These are phyloP conservation scores for Montipora foliosa DNA, from an alignment of 64 coral and sea anemone species.

Conservation along the genomic window DNA sequence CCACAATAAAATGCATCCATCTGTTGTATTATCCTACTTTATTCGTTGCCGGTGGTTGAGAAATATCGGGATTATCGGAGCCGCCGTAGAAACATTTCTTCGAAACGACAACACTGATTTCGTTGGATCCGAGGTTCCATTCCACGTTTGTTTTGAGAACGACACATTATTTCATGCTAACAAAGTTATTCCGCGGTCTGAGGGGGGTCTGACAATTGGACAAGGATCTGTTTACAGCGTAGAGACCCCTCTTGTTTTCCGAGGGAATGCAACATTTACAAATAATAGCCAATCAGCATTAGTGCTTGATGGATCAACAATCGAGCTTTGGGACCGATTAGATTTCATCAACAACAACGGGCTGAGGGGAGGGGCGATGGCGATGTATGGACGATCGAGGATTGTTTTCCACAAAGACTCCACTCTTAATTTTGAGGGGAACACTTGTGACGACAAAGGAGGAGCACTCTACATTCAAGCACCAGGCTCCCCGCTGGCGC, in stretches of 20 bases:
- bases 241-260: constrained; percentile 77
- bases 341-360: constrained; percentile 71
- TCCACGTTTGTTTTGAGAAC: constrained; percentile 53
- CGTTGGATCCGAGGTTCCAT: constrained; percentile 66
- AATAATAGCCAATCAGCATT: constrained; percentile 84
- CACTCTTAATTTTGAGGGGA: constrained; percentile 69
- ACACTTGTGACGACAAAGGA: constrained; percentile 70
- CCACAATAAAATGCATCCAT: neutral
- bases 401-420: constrained; percentile 73
- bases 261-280: constrained; percentile 56
- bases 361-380: constrained; percentile 87
- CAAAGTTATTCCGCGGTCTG: constrained; percentile 19
- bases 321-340: constrained; percentile 70
- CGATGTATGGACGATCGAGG: constrained; percentile 89
- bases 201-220: constrained; percentile 64
- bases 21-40: constrained; percentile 43
- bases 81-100: constrained; percentile 74
- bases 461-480: constrained; percentile 87
- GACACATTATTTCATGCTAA: constrained; percentile 40
- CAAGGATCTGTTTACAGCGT: constrained; percentile 86
- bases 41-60: constrained; percentile 52
- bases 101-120: constrained; percentile 75
- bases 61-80: constrained; percentile 77
- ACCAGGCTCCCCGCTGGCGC: constrained; percentile 80
- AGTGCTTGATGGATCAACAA: constrained; percentile 78